Conservation (phyloP, 2,888 invertebrate genomes). For the Callosobruchus maculatus region DNA sequence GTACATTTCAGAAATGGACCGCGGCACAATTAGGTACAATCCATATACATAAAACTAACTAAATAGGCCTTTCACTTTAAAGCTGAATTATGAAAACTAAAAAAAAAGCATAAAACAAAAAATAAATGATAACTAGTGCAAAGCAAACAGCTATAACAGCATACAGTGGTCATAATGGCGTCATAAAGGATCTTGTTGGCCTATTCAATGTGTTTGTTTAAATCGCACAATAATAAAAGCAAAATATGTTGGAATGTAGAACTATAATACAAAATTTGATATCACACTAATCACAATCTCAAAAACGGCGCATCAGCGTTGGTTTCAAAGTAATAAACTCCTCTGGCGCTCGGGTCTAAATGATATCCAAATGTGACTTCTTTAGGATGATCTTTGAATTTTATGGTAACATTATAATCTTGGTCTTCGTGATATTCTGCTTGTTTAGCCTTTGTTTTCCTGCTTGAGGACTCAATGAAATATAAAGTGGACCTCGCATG, state of each 20-base stretch:
- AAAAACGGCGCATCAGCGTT: constrained; percentile 20
- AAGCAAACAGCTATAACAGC: too few relatives aligned
- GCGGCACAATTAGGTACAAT: too few relatives aligned
- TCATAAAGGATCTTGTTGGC: too few relatives aligned
- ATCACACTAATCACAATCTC: background rate
- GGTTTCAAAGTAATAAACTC: constrained; percentile 33
- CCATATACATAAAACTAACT: too few relatives aligned
- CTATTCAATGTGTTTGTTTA: too few relatives aligned
- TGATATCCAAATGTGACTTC: constrained; percentile 31
- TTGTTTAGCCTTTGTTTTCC: constrained; percentile 41
- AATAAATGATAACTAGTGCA: too few relatives aligned
- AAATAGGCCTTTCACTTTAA: too few relatives aligned
- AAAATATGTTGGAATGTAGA: background rate
- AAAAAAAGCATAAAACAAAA: too few relatives aligned
- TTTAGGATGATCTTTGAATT: constrained; percentile 14
- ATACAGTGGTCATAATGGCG: too few relatives aligned
- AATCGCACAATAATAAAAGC: background rate
- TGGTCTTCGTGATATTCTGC: constrained; percentile 42
- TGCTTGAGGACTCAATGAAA: constrained; percentile 51
- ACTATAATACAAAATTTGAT: background rate
- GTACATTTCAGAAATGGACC: too few relatives aligned
- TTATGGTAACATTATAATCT: constrained; percentile 37
- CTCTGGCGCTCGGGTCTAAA: constrained; percentile 22
- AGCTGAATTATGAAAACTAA: too few relatives aligned
- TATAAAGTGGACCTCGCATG: constrained; percentile 49